Percentiles rank a stretch among this genome's conserved stretches.
Evolutionary conservation across 2,113 vertebrate genomes (phyloP).

Genomic region (Apteryx mantelli): DNA sequence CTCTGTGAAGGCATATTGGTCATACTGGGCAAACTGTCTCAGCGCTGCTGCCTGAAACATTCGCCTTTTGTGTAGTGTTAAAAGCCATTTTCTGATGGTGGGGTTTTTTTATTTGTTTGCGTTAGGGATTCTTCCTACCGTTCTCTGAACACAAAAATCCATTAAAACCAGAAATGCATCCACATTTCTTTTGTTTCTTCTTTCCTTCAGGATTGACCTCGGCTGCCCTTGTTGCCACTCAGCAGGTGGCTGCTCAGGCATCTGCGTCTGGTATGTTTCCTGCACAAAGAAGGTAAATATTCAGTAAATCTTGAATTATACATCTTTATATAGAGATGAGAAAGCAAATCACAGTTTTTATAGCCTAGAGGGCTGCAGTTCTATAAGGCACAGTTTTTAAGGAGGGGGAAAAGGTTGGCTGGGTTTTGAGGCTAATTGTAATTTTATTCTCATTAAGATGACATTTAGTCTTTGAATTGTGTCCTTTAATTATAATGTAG

Average conservation of each 20-base stretch:
- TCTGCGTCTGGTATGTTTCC: constrained; percentile 90
- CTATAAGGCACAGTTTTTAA: not conserved
- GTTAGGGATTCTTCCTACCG: not conserved
- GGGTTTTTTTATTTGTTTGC: not conserved
- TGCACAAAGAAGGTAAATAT: constrained; percentile 87
- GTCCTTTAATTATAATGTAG: not conserved
- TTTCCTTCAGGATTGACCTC: constrained; percentile 87
- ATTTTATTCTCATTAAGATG: not conserved
- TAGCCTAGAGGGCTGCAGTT: not conserved
- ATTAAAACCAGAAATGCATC: constrained; percentile 31
- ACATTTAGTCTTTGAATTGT: not conserved
- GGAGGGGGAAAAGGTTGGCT: not conserved
- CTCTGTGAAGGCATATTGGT: not conserved
- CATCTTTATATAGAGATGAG: not conserved
- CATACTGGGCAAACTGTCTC: not conserved
- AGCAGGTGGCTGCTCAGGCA: constrained; percentile 92
- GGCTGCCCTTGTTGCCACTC: constrained; percentile 91
- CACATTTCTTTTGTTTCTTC: constrained; percentile 47
- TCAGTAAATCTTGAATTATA: not conserved
- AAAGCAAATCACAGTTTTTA: not conserved
- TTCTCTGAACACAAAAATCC: constrained; percentile 11
- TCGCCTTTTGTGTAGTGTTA: not conserved
- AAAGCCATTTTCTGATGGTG: not conserved
- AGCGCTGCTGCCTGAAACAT: not conserved
- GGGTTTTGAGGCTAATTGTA: not conserved